These are phyloP conservation scores for Polypterus bichir DNA, from an alignment of 2,113 vertebrate species.

Conservation along the genomic window DNA sequence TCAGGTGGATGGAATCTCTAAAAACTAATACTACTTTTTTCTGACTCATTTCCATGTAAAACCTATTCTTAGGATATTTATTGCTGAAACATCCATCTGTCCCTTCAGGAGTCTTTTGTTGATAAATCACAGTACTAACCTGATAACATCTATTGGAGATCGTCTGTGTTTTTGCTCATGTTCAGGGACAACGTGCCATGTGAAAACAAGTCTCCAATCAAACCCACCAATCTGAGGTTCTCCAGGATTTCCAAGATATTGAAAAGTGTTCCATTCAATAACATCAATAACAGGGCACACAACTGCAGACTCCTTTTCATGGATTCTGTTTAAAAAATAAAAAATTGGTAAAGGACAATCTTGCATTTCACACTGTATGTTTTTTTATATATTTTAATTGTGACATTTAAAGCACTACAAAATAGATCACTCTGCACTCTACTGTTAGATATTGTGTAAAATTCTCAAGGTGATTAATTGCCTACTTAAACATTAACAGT, in stretches of 20 bases:
- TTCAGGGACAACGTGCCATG: constrained; percentile 73
- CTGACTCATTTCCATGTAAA: no score
- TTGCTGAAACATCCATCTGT: no score
- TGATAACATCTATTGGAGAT: constrained; percentile 77
- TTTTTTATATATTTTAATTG: background rate
- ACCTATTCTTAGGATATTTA: no score
- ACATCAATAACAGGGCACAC: constrained; percentile 94
- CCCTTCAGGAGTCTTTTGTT: no score
- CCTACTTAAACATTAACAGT: no score
- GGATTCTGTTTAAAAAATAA: constrained; percentile 56
- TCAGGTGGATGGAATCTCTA: no score
- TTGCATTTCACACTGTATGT: no score
- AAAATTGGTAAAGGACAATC: background rate
- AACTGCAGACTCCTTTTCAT: constrained; percentile 75
- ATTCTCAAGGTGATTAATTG: no score
- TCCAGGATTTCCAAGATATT: constrained; percentile 79
- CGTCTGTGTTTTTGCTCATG: constrained; percentile 61
- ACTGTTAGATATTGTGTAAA: no score
- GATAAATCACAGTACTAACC: constrained; percentile 38
- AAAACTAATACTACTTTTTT: no score
- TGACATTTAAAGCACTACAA: background rate
- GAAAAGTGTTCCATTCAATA: constrained; percentile 94
- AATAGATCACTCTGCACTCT: no score
- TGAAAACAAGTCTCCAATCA: constrained; percentile 91
- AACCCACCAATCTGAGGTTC: constrained; percentile 93